phyloP scores from a whole-genome alignment of 2,797 vertebrate genomes.

The Falco biarmicus region DNA sequence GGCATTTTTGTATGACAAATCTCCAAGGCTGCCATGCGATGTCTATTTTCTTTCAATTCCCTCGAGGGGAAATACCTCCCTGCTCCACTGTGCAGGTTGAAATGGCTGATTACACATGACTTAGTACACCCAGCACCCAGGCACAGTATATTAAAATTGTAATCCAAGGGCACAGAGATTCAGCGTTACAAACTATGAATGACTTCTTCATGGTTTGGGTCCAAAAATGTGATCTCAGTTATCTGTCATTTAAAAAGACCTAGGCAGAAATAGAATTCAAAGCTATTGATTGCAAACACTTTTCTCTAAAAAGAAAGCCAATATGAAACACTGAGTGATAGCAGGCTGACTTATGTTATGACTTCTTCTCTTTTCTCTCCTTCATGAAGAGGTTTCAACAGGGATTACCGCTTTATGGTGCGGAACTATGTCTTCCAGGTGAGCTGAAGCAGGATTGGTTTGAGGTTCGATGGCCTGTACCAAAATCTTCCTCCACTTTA shows the following conservation, averaged over 20 bases:
- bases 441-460: slow-evolving; percentile 17
- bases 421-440: not conserved
- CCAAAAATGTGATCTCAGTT: not conserved
- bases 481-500: not conserved
- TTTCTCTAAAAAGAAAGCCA: slow-evolving; percentile 18
- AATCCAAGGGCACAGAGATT: not conserved
- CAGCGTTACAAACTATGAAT: not conserved
- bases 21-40: not conserved
- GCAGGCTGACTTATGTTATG: accelerated
- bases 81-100: accelerated
- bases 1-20: not conserved
- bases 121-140: not conserved
- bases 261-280: slow-evolving; percentile 17
- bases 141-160: not conserved
- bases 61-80: not conserved
- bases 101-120: not conserved
- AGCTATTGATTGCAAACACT: slow-evolving; percentile 15
- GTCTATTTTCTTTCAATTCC: not conserved
- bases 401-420: not conserved
- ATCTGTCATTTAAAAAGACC: not conserved
- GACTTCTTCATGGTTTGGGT: not conserved
- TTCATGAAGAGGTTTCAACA: not conserved
- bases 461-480: not conserved
- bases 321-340: not conserved
- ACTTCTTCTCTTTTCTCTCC: not conserved